Evolutionary conservation across 2,888 invertebrate species (phyloP).

Genomic region (Hirtodrosophila duncani): DNA sequence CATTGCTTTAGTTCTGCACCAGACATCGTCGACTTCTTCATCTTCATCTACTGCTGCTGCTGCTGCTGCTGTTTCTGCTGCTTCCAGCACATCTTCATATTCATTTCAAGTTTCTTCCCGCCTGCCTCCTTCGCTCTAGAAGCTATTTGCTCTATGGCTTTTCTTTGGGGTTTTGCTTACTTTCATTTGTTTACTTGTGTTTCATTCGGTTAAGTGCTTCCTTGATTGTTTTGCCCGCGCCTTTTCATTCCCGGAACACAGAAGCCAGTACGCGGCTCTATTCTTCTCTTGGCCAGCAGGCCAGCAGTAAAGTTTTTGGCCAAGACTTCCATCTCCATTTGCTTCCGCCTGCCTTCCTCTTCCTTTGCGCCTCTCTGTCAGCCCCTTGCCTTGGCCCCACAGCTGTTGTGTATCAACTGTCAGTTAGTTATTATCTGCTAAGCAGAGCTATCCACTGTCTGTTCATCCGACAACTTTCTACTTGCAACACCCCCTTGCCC

Average conservation of each 20-base stretch:
- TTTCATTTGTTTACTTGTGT: slow-evolving; percentile 72
- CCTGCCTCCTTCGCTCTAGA: slow-evolving; percentile 9
- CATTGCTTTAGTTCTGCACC: slow-evolving; percentile 64
- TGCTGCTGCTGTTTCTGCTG: background rate
- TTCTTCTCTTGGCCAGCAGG: too few relatives aligned
- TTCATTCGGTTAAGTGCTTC: slow-evolving; percentile 73
- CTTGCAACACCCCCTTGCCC: too few relatives aligned
- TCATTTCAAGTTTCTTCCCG: too few relatives aligned
- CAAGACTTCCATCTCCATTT: slow-evolving; percentile 19
- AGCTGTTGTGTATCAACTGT: background rate
- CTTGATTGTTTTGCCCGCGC: slow-evolving; percentile 64
- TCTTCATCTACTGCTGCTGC: slow-evolving; percentile 22
- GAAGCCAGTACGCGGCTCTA: too few relatives aligned
- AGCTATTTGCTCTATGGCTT: slow-evolving; percentile 62
- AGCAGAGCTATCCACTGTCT: slow-evolving; percentile 24
- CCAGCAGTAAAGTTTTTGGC: too few relatives aligned
- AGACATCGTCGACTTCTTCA: slow-evolving; percentile 14
- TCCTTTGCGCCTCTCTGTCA: background rate
- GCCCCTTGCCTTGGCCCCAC: background rate
- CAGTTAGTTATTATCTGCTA: slow-evolving; percentile 39
- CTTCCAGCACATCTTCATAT: too few relatives aligned
- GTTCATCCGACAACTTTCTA: too few relatives aligned
- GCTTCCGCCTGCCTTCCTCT: background rate
- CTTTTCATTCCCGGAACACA: too few relatives aligned
- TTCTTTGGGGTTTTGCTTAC: slow-evolving; percentile 63